Evolutionary conservation across 2,888 invertebrate genomes (phyloP).

Genomic region (Enchytraeus crypticus): DNA sequence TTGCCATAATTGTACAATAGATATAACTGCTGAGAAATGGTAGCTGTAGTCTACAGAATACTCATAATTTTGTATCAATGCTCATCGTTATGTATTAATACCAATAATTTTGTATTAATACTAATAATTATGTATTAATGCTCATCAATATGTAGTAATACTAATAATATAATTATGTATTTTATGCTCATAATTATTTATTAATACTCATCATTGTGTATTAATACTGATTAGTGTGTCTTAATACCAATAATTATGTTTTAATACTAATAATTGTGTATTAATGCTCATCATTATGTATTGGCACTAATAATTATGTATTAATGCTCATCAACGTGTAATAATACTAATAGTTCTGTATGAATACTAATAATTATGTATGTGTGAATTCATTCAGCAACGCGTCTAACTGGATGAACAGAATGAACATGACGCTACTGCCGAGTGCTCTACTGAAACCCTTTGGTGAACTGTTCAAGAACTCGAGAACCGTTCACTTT

Average conservation of each 20-base stretch:
- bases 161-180: no score
- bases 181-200: no score
- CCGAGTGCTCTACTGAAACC: slow-evolving; percentile 82
- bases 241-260: not conserved
- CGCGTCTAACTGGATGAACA: slow-evolving; percentile 85
- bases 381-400: slow-evolving; percentile 54
- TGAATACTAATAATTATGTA: not conserved
- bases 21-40: no score
- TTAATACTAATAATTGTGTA: not conserved
- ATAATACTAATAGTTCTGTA: not conserved
- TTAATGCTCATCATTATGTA: not conserved
- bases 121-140: not conserved
- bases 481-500: slow-evolving; percentile 84
- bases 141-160: not conserved
- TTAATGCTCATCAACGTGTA: not conserved
- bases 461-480: slow-evolving; percentile 59
- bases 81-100: not conserved
- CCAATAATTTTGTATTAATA: not conserved
- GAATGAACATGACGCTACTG: slow-evolving; percentile 86
- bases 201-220: not conserved
- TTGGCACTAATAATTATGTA: not conserved
- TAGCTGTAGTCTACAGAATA: no score
- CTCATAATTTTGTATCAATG: not conserved
- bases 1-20: no score
- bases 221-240: not conserved